Evolutionary conservation across 2,113 vertebrate species (phyloP), one percentile per base, ranked within the genome.

Genomic region (Romanogobio albipinnatus): DNA sequence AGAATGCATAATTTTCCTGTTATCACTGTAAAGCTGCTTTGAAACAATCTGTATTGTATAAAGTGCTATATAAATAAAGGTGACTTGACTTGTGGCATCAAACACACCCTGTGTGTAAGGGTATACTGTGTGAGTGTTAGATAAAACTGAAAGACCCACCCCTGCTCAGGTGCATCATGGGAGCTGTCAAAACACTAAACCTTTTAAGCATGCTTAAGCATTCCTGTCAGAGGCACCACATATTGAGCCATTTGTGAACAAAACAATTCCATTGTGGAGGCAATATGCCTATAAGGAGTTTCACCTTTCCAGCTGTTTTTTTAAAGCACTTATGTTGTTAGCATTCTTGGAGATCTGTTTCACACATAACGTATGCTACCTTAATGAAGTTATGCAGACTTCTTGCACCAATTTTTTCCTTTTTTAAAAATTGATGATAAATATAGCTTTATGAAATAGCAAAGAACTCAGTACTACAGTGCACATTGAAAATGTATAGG

Each of bases 271-370:
- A 87, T 91, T 91, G 90, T 90, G 75, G 45, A 62, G 84, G 59
- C 56, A 82, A 89, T 77, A 77, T 66, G 53, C 85, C 73, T 89
- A 79, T 1, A 39, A 91, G 91, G 64, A 49, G 88, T 79, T 90
- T 92, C 90, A 83, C 85, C 90, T 90, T 87, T 90, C 85, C 85
- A 90, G 56, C 61, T 71, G 83, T 83, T 86, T 56, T 83, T 53
- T 83, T 80, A 24, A 64, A 87, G 85, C 81, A 58, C 87, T 92
- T 93, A 91, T 88, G 90, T 86, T 89, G 86, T 70, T 70, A 91
- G 71, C 89, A 92, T 91, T 89, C 88, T 81, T 89, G 88, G 76
- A 89, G 85, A 79, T 79, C 76, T 43, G 19, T 70, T 43, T 70
- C 36, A n/a, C 66, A 43, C 36, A 70, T 39, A 5, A 19, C 7